Evolutionary conservation across 2,888 invertebrate species (phyloP), one percentile per base, ranked within the genome.

Genomic region (Apotomis capreana): DNA sequence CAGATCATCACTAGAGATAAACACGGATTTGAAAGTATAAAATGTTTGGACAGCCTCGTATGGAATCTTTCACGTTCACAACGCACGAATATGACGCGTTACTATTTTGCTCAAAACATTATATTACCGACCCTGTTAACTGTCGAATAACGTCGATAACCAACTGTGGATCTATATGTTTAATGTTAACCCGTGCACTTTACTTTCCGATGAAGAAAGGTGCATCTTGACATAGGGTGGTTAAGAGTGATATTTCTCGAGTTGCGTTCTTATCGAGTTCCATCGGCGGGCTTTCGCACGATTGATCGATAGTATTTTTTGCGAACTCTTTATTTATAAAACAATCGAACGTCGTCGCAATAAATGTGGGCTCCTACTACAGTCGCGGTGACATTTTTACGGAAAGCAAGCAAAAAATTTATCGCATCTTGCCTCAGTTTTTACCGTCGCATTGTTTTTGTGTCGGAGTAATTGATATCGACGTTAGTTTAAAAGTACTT

Each of bases 271-370:
- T 90, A 91, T 91, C 91, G 82, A 81, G 78, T 77, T 78, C 79
- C 87, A 91, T 92, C 91, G 85, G 84, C 84, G 86, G 91, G 86
- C 89, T 90, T 92, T 92, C 92, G 92, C 92, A 90, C 92, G 92
- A 92, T 93, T 93, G 93, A 93, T 93, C 90, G 92, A 91, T 93
- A 91, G 92, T 90, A 89, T 91, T 93, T 93, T 93, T 93, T 93
- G 92, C 89, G 83, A 83, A 80, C 82, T 86, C 87, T 91, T 90
- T 92, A 92, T 92, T 92, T 92, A 92, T 92, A 93, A 93, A 92
- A 93, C 92, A 93, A 92, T 93, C 88, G 92, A 89, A 89, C 87
- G 87, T 88, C 87, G 85, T 83, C 84, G 86, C 89, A 87, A 90
- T 91, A 88, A 90, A 90, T 86, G 90, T 85, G 86, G 79, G 85